phyloP scores from a whole-genome alignment of 2,113 vertebrate species.

The Dipodomys stephensi region DNA sequence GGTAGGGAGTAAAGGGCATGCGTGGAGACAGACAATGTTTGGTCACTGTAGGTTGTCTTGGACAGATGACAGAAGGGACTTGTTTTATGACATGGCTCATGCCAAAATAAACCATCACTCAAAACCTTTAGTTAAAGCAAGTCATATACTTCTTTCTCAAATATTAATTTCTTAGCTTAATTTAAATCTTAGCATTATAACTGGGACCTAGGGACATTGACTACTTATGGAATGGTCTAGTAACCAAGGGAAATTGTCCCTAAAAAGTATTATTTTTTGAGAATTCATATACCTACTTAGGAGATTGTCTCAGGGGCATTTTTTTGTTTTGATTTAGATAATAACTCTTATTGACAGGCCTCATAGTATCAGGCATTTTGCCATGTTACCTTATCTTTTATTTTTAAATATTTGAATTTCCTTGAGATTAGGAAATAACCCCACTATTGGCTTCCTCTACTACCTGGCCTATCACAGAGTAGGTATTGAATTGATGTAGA shows the following conservation, averaged over 20 bases:
- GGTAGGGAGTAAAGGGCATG: not conserved
- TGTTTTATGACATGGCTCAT: not conserved
- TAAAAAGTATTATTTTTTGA: not conserved
- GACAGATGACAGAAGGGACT: not conserved
- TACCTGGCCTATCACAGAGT: not conserved
- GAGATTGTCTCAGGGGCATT: not conserved
- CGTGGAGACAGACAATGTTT: not conserved
- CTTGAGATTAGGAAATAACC: not conserved
- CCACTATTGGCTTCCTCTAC: not conserved
- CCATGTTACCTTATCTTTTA: not conserved
- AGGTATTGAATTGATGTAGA: not conserved
- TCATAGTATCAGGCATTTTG: not conserved
- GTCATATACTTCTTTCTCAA: not conserved
- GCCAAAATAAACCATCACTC: not conserved
- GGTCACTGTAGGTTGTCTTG: not conserved
- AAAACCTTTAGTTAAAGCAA: constrained; percentile 6
- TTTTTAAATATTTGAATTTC: constrained; percentile 11
- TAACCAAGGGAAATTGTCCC: not conserved
- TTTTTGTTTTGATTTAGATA: not conserved
- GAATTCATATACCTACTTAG: not conserved
- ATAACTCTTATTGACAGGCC: not conserved
- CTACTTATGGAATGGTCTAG: not conserved
- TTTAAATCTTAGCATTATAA: not conserved
- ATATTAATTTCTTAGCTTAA: not conserved
- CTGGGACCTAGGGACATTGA: not conserved